Base-by-base conservation (phyloP, 35 echinoderm and acorn worm genomes). In the Nesometra sesokonis region DNA sequence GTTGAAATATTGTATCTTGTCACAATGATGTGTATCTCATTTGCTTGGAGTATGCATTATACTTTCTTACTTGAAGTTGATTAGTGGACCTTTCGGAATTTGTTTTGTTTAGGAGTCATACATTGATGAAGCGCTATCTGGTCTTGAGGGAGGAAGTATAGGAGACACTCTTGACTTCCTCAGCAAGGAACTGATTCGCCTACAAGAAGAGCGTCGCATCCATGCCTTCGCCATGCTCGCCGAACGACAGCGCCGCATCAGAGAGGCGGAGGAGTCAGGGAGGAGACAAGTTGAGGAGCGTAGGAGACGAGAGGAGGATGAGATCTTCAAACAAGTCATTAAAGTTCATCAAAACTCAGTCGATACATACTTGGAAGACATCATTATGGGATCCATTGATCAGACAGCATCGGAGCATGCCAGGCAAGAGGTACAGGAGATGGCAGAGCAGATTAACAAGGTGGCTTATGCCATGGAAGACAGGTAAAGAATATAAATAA, bases 171-270 rank as follows among this genome's bases (percentile, higher is more conserved):
- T 99, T 37, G 96, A 99, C 80, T 99, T 99, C 90, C 96, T 99
- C 23, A 99, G 96, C 93, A 99, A 99, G 88, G 96, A 99, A 57
- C 82, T 99, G 35, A 88, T 99, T 29, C 87, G 96, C 29, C 88
- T 99, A 0, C 96, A 99, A 77, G 96, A 99, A 88, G 96, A 99
- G 81, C 82, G 96, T 32, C 93, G 96, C 31, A 99, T 99, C 82
- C 96, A 99, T 57, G 96, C 96, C 35, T 99, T 94, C 32, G 92
- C 96, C 57, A 99, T 99, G 96, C 86, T 99, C 57, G 96, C 96
- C 30, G 96, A 99, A 78, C 89, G 96, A 77, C 90, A 91, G 30
- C 77, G 96, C 19, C 84, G 96, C 31, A 93, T 99, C 87, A 43
- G 91, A 46, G 96, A 99, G 80, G 96, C 96, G 0, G 96, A 99